Evolutionary conservation across 2,888 invertebrate genomes (phyloP).

Genomic region (Pachymerium ferrugineum): DNA sequence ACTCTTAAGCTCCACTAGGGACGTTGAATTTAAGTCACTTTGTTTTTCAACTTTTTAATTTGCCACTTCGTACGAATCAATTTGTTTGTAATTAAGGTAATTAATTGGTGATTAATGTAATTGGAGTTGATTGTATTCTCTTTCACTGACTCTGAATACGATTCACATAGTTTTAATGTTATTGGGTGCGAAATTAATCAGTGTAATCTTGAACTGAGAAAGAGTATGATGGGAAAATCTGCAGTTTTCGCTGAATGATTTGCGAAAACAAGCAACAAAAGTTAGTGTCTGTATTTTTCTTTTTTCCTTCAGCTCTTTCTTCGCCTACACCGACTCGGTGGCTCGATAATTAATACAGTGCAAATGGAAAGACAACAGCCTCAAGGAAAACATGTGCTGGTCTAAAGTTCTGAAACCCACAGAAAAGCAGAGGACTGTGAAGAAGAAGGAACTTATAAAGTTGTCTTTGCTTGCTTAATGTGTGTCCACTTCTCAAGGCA

Average conservation of each 20-base stretch:
- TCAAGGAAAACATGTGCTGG: conserved; percentile 1
- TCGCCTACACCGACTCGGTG: conserved; percentile 1
- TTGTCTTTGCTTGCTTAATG: background rate
- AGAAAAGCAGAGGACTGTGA: background rate
- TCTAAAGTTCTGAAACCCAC: conserved; percentile 7
- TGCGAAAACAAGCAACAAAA: background rate
- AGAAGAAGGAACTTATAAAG: background rate
- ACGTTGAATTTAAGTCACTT: background rate
- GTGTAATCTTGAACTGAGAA: background rate
- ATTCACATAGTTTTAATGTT: background rate
- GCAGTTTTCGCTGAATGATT: background rate
- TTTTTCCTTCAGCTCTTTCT: background rate
- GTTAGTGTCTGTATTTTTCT: background rate
- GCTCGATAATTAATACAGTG: conserved; percentile 8
- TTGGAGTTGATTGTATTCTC: too few relatives aligned
- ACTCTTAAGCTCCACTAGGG: background rate
- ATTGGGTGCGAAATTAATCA: background rate
- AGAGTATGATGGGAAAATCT: background rate
- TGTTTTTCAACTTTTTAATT: background rate
- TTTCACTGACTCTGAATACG: background rate
- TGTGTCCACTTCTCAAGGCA: conserved; percentile 2
- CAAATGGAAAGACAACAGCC: conserved; percentile 25
- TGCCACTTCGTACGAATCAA: background rate
- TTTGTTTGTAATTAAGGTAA: background rate
- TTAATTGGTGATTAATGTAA: background rate